These are phyloP conservation scores for Mactra quadrangularis DNA, from an alignment of 1,140 invertebrate genomes.

Conservation along the genomic window DNA sequence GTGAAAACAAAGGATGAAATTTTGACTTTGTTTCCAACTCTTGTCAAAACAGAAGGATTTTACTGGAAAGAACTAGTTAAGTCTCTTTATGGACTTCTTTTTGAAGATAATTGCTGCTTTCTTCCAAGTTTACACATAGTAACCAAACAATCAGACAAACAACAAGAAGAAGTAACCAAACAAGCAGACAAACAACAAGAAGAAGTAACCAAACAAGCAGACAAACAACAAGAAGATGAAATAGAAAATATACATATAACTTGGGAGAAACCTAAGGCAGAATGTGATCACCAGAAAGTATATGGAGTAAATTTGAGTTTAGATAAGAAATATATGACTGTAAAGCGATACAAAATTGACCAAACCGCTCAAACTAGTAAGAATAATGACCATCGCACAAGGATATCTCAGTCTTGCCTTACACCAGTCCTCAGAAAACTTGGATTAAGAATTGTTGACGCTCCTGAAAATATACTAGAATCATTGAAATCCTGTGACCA, in stretches of 20 bases:
- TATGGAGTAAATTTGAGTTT: background rate
- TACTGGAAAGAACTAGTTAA: conserved; percentile 23
- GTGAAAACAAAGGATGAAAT: background rate
- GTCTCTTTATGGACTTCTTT: background rate
- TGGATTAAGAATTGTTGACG: conserved; percentile 20
- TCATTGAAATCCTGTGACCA: background rate
- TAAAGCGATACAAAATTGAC: background rate
- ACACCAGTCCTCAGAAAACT: background rate
- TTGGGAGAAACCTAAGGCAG: no score
- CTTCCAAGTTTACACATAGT: background rate
- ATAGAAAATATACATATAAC: no score
- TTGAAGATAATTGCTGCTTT: background rate
- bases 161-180: no score
- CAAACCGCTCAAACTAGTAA: no score
- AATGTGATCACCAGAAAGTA: no score
- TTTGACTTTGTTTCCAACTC: background rate
- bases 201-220: no score
- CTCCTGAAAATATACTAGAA: background rate
- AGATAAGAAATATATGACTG: background rate
- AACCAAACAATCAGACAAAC: no score
- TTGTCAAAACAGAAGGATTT: background rate
- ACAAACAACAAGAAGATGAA: no score
- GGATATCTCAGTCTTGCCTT: no score
- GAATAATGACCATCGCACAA: no score
- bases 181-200: no score